A percentile compares a stretch with the other conserved stretches of the same genome.
These are phyloP conservation scores for Romanogobio albipinnatus DNA, from an alignment of 2,113 vertebrate genomes.

Conservation along the genomic window DNA sequence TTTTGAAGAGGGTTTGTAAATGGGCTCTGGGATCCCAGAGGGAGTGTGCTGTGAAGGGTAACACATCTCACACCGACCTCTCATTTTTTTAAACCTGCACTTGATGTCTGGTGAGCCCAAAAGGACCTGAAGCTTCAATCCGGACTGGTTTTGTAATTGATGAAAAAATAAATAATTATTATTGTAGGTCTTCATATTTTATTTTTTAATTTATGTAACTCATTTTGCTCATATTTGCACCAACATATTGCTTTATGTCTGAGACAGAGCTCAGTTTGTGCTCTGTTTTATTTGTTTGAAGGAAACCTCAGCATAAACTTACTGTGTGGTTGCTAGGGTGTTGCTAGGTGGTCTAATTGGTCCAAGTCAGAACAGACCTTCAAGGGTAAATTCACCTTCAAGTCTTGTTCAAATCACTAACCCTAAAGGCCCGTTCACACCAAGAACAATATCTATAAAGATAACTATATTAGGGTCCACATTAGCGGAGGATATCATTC, in stretches of 20 bases:
- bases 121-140: not conserved
- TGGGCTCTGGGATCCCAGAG: conserved; percentile 30
- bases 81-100: not conserved
- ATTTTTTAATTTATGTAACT: not conserved
- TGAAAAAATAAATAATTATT: not conserved
- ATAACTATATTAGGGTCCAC: no score
- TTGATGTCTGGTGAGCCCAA: not conserved
- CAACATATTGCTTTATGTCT: not conserved
- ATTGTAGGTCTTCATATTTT: not conserved
- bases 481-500: no score
- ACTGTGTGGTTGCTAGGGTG: not conserved
- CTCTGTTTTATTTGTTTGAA: not conserved
- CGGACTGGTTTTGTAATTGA: not conserved
- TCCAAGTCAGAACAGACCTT: no score
- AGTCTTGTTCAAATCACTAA: not conserved
- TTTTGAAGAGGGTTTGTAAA: conserved; percentile 33
- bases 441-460: no score
- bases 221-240: not conserved
- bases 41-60: conserved; percentile 23
- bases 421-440: no score
- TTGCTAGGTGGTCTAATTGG: not conserved
- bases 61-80: not conserved
- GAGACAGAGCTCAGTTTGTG: not conserved
- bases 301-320: not conserved
- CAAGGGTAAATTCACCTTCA: no score